Evolutionary conservation across 1,140 invertebrate genomes (phyloP), one percentile per base, ranked within the genome.

Genomic region (Paracyclopina nana): DNA sequence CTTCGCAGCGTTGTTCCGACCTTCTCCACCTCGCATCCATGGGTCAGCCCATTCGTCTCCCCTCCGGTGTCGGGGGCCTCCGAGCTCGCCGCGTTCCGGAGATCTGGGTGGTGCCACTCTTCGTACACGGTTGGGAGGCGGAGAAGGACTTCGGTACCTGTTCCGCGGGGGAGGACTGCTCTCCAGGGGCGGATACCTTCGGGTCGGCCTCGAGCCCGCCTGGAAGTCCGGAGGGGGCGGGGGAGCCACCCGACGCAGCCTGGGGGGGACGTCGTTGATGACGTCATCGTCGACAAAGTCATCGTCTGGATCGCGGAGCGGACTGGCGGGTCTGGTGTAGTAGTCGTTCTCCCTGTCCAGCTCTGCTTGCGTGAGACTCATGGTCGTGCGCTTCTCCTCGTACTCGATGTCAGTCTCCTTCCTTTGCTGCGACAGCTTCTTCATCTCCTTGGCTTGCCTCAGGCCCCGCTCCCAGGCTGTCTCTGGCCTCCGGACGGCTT

Each of bases 401-500:
- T 94, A 92, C 62, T 94, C 87, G 65, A 84, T 81, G 59, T 94
- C 88, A 55, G 82, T 83, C 68, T 94, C 86, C 64, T 91, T 91
- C 26, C 86, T 75, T 60, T 88, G 84, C 54, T 79, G 81, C 1
- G 87, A 84, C 68, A 87, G 87, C 41, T 84, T 73, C 65, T 84
- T 72, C 73, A 82, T 75, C 75, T 79, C 87, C 68, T 94, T 94
- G 24, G 90, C 90, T 71, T 94, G 63, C 65, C 77, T 60, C 63
- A 80, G 56, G 65, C 80, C 88, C 46, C 88, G 68, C 64, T 95
- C 90, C 90, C 90, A 95, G 0, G 90, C 83, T 42, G 84, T 82
- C 65, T 88, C 84, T 26, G 74, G 61, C 49, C 71, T 67, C 0
- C 75, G 70, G 20, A 27, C 2, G 4, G 50, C 48, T 34, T 50